Evolutionary conservation across 1,140 invertebrate genomes (phyloP).

Genomic region (Caligus rogercresseyi): DNA sequence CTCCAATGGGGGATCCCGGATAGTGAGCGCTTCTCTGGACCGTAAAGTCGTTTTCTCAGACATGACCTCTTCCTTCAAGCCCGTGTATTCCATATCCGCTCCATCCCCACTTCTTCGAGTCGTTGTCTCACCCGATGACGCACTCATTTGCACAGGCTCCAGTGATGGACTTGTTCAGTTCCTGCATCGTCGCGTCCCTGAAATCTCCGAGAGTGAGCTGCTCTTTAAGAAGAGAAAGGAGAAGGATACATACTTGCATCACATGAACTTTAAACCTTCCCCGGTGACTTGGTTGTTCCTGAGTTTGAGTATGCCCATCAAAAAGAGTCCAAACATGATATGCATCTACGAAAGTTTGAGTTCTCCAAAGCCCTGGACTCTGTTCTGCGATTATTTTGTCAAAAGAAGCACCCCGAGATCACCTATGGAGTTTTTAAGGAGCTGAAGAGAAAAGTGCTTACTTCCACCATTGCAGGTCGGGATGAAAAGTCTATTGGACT

Average conservation of each 20-base stretch:
- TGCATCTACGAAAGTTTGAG: constrained; percentile 54
- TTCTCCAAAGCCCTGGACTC: constrained; percentile 58
- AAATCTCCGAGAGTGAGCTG: not conserved
- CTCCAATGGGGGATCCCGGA: not conserved
- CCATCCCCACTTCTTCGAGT: not conserved
- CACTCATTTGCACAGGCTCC: constrained; percentile 9
- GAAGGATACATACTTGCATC: constrained; percentile 1
- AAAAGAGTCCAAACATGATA: constrained; percentile 36
- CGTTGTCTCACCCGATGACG: constrained; percentile 15
- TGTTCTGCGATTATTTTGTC: constrained; percentile 42
- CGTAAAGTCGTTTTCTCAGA: not conserved
- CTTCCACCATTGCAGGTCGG: constrained; percentile 20
- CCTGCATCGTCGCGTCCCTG: constrained; percentile 4
- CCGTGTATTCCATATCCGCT: not conserved
- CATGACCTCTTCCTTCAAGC: not conserved
- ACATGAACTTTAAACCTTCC: constrained; percentile 15
- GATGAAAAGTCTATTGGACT: constrained; percentile 4
- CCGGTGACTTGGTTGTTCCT: constrained; percentile 27
- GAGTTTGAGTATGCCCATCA: constrained; percentile 23
- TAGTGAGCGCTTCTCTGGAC: constrained; percentile 11
- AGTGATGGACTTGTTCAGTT: constrained; percentile 16
- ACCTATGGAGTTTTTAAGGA: constrained; percentile 65
- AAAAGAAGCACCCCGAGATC: constrained; percentile 48
- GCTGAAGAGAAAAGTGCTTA: constrained; percentile 35
- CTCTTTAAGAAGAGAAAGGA: not conserved